Base-by-base conservation (phyloP, 2,113 vertebrate genomes). In the Phrynocephalus versicolor region DNA sequence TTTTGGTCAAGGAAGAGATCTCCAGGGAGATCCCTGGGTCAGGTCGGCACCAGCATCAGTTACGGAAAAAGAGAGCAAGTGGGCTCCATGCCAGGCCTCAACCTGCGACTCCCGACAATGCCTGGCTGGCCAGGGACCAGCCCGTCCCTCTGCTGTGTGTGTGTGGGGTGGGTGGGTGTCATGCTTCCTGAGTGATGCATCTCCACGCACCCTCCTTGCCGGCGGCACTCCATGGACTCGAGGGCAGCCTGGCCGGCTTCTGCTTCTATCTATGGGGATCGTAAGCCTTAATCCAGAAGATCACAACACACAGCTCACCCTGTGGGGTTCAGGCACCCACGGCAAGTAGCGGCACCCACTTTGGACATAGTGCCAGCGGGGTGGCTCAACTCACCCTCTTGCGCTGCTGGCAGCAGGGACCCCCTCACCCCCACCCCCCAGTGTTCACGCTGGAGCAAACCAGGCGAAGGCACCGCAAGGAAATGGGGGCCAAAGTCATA, bases 301-400 rank as follows among this genome's bases (percentile, higher is more conserved):
- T 16, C 57, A 73, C 45, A 1, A 2, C 1, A 7, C 5, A 0
- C 0, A 0, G 57, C 1, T 19, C 39, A 58, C 33, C 3, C 13
- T 3, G 57, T 15, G 45, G 7, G 84, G 58, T 81, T 72, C 84
- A 67, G 19, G 62, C 81, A n/a, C n/a, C n/a, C n/a, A n/a, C n/a
- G n/a, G n/a, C n/a, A n/a, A n/a, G n/a, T n/a, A n/a, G n/a, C n/a
- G n/a, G n/a, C n/a, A n/a, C n/a, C n/a, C n/a, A n/a, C n/a, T n/a
- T n/a, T n/a, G n/a, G n/a, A n/a, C n/a, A n/a, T n/a, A n/a, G n/a
- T n/a, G n/a, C n/a, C n/a, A n/a, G n/a, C n/a, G n/a, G n/a, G n/a
- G n/a, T n/a, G n/a, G n/a, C n/a, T n/a, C n/a, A n/a, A n/a, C n/a
- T n/a, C n/a, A n/a, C 10, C 45, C 45, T 51, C 45, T 10, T 51